phyloP scores from a whole-genome alignment of 2,888 invertebrate species.

The Dioctria linearis region DNA sequence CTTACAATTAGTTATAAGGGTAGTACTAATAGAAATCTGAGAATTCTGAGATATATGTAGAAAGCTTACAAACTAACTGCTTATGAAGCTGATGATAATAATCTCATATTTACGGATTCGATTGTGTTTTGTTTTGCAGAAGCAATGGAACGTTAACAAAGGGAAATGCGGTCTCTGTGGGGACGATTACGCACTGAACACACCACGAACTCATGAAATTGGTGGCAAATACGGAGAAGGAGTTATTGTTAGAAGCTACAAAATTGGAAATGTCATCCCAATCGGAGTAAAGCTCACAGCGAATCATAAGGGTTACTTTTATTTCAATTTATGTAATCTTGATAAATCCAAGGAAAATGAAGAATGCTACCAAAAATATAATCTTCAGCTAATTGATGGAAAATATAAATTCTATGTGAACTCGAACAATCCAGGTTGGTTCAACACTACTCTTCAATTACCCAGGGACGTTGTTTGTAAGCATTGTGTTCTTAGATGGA shows the following conservation, averaged over 20 bases:
- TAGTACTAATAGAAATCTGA: too few relatives aligned
- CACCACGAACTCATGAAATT: conserved; percentile 73
- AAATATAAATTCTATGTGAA: conserved; percentile 61
- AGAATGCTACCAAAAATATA: conserved; percentile 72
- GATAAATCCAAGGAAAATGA: conserved; percentile 72
- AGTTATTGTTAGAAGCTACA: conserved; percentile 70
- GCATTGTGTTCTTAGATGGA: conserved; percentile 75
- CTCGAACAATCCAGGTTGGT: conserved; percentile 61
- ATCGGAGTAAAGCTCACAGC: conserved; percentile 70
- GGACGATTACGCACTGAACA: conserved; percentile 70
- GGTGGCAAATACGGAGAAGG: conserved; percentile 73
- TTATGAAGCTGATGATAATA: too few relatives aligned
- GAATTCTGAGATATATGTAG: too few relatives aligned
- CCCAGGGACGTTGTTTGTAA: conserved; percentile 72
- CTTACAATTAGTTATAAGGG: too few relatives aligned
- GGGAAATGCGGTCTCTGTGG: conserved; percentile 75
- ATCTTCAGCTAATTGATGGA: conserved; percentile 66
- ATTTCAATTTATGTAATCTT: conserved; percentile 73
- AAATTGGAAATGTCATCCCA: conserved; percentile 62
- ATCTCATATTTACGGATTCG: too few relatives aligned
- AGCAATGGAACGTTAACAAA: conserved; percentile 69
- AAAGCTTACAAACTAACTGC: too few relatives aligned
- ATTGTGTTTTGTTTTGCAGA: neutral
- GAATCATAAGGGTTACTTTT: conserved; percentile 72
- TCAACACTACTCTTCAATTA: conserved; percentile 65